phyloP scores from a whole-genome alignment of 2,797 vertebrate genomes.

The Ctenopoma kingsleyae region DNA sequence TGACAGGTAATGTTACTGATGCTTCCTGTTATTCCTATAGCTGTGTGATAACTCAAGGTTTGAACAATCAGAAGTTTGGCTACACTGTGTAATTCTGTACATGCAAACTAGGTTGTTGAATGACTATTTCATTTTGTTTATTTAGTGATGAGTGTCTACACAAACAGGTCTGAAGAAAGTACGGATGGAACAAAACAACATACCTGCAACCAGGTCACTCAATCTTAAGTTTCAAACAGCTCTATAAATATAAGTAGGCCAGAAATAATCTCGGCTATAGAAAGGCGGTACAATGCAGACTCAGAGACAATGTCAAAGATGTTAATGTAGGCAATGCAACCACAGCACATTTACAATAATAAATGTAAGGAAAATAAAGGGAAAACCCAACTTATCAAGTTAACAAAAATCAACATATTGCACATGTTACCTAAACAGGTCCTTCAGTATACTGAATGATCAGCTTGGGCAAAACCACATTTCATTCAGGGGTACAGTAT shows the following conservation, averaged over 20 bases:
- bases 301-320: constrained; percentile 2
- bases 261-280: neutral
- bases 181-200: neutral
- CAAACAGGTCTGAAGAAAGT: neutral
- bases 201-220: neutral
- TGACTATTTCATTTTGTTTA: neutral
- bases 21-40: neutral
- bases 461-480: no score
- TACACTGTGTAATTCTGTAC: neutral
- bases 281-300: constrained; percentile 16
- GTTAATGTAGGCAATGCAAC: neutral
- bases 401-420: neutral
- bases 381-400: neutral
- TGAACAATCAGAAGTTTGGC: neutral
- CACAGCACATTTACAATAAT: neutral
- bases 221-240: neutral
- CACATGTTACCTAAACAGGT: no score
- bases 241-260: neutral
- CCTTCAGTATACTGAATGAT: no score
- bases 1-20: no score
- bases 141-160: neutral
- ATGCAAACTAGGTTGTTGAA: no score
- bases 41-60: neutral
- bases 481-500: no score
- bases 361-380: no score